Evolutionary conservation across 2,888 invertebrate genomes (phyloP), one percentile per base, ranked within the genome.

Genomic region (Ephialtes manifestator): DNA sequence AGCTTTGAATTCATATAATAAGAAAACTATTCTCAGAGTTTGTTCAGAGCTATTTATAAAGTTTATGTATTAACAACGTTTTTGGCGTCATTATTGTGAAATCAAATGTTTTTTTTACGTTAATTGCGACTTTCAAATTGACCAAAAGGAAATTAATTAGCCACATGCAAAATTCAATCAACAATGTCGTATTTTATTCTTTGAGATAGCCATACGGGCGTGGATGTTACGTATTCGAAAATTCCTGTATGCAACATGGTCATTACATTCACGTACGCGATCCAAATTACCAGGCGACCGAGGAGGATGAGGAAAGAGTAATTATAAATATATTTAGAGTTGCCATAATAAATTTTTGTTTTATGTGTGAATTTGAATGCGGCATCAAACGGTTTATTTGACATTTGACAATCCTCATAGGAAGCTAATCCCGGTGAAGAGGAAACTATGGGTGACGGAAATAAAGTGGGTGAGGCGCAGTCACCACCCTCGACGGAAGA

Each of bases 211-310:
- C 97, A 0, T 96, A 95, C 88, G 97, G 97, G 0, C 95, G 96
- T 0, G 97, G 97, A 0, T 96, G 97, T 80, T 97, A 97, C 89
- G 96, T 96, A 3, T 97, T 97, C 89, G 96, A 97, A 86, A 96
- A 96, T n/a, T 96, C 96, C 85, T 96, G 96, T 88, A 96, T 97
- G 95, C 96, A 97, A 87, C 96, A 96, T 88, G 97, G 97, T 0
- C 96, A 95, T 89, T 97, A 95, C 94, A 95, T 95, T 70, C 95
- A 95, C 88, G 94, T 95, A 46, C 95, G 95, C 85, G 96, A 96
- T 90, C 95, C 96, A 0, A 95, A 95, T 81, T 95, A 95, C 84
- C 92, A 92, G 11, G 94, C 94, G 13, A 93, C 93, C 1, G 94
- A 95, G 51, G 77, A 35, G 0, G 68, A 83, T 68, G 65, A 70